These are phyloP conservation scores for Dunckerocampus dactyliophorus DNA, from an alignment of 2,113 vertebrate genomes.

Conservation along the genomic window DNA sequence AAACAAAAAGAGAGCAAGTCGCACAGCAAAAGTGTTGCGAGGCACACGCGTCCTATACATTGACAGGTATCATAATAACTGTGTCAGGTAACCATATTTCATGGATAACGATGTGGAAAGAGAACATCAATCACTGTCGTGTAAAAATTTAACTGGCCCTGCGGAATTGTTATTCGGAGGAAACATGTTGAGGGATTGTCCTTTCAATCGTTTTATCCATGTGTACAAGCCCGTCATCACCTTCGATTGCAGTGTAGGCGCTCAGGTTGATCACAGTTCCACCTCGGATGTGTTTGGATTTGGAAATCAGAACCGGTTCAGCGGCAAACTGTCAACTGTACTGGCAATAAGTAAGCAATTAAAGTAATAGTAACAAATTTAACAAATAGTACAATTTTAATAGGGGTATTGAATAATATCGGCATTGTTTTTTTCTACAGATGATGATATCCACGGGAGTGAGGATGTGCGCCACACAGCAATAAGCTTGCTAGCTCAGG, in stretches of 20 bases:
- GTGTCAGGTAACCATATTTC: not conserved
- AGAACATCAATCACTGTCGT: not conserved
- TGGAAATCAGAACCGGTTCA: no score
- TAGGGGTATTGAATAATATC: no score
- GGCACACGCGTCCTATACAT: not conserved
- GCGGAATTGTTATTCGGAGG: not conserved
- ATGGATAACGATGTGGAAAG: conserved; percentile 4
- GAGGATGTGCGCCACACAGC: no score
- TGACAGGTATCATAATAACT: not conserved
- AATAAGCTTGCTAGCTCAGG: no score
- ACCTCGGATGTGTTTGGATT: no score
- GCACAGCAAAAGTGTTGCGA: not conserved
- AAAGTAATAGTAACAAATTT: no score
- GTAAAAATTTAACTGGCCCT: not conserved
- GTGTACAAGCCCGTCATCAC: not conserved
- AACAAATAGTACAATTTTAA: no score
- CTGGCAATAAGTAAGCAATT: no score
- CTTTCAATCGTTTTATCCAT: not conserved
- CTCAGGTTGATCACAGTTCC: no score
- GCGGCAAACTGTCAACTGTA: no score
- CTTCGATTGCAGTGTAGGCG: not conserved
- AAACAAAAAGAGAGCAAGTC: not conserved
- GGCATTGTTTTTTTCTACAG: no score
- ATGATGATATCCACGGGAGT: no score
- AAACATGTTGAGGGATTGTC: not conserved